These are phyloP conservation scores for Tetramorium simillimum DNA, from an alignment of 1,140 invertebrate genomes.

Conservation along the genomic window DNA sequence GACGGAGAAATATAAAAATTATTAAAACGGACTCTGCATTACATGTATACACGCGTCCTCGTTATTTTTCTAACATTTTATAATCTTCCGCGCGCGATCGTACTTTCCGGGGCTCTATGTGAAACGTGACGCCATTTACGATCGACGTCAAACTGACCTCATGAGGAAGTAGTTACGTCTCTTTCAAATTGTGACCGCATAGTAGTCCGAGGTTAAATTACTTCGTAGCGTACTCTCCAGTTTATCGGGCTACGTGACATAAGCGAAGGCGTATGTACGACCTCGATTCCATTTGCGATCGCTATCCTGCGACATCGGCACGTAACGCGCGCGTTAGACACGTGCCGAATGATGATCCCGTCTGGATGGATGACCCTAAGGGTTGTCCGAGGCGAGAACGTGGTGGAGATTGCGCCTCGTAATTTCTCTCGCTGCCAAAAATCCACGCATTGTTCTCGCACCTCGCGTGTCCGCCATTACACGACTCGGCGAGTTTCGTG, in stretches of 20 bases:
- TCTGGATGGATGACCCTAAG: slow-evolving; percentile 4
- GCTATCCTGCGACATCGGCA: slow-evolving; percentile 32
- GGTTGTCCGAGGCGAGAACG: background rate
- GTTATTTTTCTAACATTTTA: background rate
- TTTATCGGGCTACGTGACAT: slow-evolving; percentile 53
- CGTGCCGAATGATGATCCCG: slow-evolving; percentile 40
- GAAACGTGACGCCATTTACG: slow-evolving; percentile 11
- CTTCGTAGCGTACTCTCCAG: slow-evolving; percentile 29
- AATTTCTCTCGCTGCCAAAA: slow-evolving; percentile 52
- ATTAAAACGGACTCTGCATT: background rate
- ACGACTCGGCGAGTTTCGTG: slow-evolving; percentile 52
- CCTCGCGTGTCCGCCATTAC: slow-evolving; percentile 61
- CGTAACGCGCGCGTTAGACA: slow-evolving; percentile 39
- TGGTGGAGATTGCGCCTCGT: background rate
- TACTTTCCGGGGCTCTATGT: background rate
- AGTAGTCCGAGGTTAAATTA: slow-evolving; percentile 33
- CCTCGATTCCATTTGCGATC: slow-evolving; percentile 43
- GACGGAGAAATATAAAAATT: background rate
- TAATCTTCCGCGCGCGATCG: background rate
- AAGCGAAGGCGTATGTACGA: slow-evolving; percentile 25
- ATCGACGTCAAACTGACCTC: slow-evolving; percentile 7
- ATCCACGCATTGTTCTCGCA: slow-evolving; percentile 45
- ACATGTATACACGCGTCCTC: background rate
- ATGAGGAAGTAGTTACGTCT: slow-evolving; percentile 30
- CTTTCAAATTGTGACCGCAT: slow-evolving; percentile 28